These are phyloP conservation scores for Piscicola geometra DNA, from an alignment of 2,888 invertebrate genomes.

Conservation along the genomic window DNA sequence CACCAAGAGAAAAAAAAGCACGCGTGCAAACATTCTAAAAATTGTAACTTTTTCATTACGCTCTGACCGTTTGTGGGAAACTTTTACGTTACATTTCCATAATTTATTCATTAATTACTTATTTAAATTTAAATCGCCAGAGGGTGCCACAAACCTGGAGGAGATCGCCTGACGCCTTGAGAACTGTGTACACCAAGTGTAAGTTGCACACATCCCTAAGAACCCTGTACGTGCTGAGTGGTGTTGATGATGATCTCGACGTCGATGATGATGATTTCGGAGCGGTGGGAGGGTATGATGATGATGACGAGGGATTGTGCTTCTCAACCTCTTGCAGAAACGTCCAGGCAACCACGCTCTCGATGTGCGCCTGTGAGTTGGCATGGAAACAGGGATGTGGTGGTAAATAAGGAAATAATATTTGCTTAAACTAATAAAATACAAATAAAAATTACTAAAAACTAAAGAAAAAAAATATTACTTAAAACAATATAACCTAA, in stretches of 20 bases:
- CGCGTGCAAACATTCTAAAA: too few relatives aligned
- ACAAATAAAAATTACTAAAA: neutral
- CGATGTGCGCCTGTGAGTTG: constrained; percentile 13
- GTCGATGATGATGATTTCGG: neutral
- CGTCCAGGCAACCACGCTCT: constrained; percentile 11
- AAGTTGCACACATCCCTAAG: constrained; percentile 28
- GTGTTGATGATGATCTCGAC: neutral
- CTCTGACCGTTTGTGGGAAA: too few relatives aligned
- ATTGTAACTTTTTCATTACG: too few relatives aligned
- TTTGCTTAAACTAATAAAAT: too few relatives aligned
- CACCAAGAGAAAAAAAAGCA: too few relatives aligned
- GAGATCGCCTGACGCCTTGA: constrained; percentile 10
- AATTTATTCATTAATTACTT: too few relatives aligned
- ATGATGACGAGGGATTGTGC: neutral
- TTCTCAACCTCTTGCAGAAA: constrained; percentile 15
- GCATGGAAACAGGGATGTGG: too few relatives aligned
- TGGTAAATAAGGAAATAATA: too few relatives aligned
- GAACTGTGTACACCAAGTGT: neutral
- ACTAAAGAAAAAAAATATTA: neutral
- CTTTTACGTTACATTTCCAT: too few relatives aligned
- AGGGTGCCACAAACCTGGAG: neutral
- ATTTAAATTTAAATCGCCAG: too few relatives aligned
- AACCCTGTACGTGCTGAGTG: constrained; percentile 11
- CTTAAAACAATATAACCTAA: neutral
- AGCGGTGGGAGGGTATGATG: constrained; percentile 1